Evolutionary conservation across 2,888 invertebrate species (phyloP), one percentile per base, ranked within the genome.

Genomic region (Suillia variegata): DNA sequence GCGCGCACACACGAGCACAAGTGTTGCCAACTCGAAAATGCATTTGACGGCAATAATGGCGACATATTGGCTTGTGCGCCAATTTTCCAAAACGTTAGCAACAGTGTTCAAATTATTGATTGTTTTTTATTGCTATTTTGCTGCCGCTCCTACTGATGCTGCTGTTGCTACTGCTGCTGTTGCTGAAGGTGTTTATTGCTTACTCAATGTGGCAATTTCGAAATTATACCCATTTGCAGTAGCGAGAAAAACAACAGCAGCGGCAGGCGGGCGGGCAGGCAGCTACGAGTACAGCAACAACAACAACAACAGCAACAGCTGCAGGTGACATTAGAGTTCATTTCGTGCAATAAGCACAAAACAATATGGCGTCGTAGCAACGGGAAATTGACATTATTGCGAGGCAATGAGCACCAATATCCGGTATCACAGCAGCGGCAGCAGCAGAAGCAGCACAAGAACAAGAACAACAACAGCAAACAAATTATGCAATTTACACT

Each of bases 81-180:
- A 55, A 55, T 55, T 47, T 47, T 55, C 18, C 45, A 47, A 47
- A 55, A 20, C 48, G 26, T 15, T 55, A n/a, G 33, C 24, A 47
- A 33, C 54, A 17, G 33, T 26, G 22, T 42, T 22, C 47, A 55
- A 55, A 55, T 55, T 55, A 55, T 55, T 47, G 54, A 55, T 31
- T 51, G 31, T 26, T 38, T 51, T 51, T 18, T 51, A n/a, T n/a
- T n/a, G n/a, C n/a, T n/a, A n/a, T 31, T 17, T 2, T 6, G n/a
- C 31, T 51, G 17, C 31, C 17, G 20, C n/a, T n/a, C n/a, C n/a
- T n/a, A n/a, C n/a, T n/a, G n/a, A n/a, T n/a, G n/a, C n/a, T n/a
- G n/a, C n/a, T n/a, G n/a, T n/a, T n/a, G n/a, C n/a, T n/a, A n/a
- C n/a, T n/a, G n/a, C n/a, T n/a, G n/a, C n/a, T n/a, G n/a, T n/a